Evolutionary conservation across 2,888 invertebrate genomes (phyloP).

Genomic region (Synanthedon formicaeformis): DNA sequence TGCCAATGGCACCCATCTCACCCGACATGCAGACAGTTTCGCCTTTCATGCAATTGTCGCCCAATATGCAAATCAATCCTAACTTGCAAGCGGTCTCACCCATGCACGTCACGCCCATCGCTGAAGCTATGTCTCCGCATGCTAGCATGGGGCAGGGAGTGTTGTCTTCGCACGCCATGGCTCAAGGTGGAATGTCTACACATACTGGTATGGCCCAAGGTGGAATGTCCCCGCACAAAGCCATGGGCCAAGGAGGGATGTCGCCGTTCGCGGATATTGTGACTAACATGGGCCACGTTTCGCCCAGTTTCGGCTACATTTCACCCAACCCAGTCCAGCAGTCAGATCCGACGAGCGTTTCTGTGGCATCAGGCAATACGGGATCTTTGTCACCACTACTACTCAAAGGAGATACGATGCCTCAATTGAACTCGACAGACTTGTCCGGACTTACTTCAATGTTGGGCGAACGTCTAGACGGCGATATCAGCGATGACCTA

Average conservation of each 20-base stretch:
- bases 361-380: conserved; percentile 7
- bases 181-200: neutral
- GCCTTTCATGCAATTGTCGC: conserved; percentile 15
- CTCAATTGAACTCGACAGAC: conserved; percentile 61
- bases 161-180: neutral
- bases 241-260: neutral
- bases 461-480: conserved; percentile 8
- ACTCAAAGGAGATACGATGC: conserved; percentile 18
- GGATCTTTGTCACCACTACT: conserved; percentile 31
- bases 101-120: conserved; percentile 9
- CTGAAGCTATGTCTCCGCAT: conserved; percentile 1
- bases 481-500: neutral
- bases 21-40: conserved; percentile 6
- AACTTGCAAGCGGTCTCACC: neutral
- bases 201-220: conserved; percentile 17
- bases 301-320: conserved; percentile 20
- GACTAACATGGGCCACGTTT: conserved; percentile 11
- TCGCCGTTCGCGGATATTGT: neutral
- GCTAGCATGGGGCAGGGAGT: neutral
- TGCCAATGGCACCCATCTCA: neutral
- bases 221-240: neutral
- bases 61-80: conserved; percentile 7
- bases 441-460: conserved; percentile 49
- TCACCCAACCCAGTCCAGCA: conserved; percentile 20
- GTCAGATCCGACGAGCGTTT: conserved; percentile 16